Base-by-base conservation (phyloP, 2,797 vertebrate genomes). In the Lophotriccus pileatus region DNA sequence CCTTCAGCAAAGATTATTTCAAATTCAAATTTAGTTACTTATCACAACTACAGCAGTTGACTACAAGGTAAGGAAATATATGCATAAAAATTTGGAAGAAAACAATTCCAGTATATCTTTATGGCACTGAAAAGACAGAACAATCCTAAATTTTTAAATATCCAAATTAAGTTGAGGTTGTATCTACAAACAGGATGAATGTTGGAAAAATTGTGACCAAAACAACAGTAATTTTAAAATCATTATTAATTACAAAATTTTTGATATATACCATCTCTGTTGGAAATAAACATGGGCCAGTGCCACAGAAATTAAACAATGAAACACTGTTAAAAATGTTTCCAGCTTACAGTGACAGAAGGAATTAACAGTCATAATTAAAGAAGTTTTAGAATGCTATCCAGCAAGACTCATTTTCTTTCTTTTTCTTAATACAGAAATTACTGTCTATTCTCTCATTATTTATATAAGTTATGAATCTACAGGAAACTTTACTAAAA, bases 341-440 rank as follows among this genome's bases (percentile, higher is more conserved):
- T 37, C 67, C 85, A 80, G 23, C 62, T 77, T 32, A 55, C 64
- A 91, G 50, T 22, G 28, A 64, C 7, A 84, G 83, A 95, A 72
- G 55, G 74, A 73, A 95, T 87, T 92, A 83, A 91, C 55, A 50
- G 21, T 77, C 94, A 79, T 90, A 96, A 87, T 64, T 64, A 58
- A 52, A 92, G 69, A 69, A 75, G 53, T 91, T 97, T 94, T 80
- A 90, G 68, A 88, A 77, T 16, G 32, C 72, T 84, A 44, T 80
- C 47, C n/a, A n/a, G 37, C 21, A 93, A 90, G 36, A 64, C 4
- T 8, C 46, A 5, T 21, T 60, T 56, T 10, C 23, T 59, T 94
- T 56, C 32, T 84, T 72, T 66, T 74, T 86, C 77, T 46, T 52
- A 86, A 46, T 72, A 37, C 21, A 68, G 9, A 82, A 68, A 63